Base-by-base conservation (phyloP, 2,797 vertebrate genomes). In the Spinus olivaceus region DNA sequence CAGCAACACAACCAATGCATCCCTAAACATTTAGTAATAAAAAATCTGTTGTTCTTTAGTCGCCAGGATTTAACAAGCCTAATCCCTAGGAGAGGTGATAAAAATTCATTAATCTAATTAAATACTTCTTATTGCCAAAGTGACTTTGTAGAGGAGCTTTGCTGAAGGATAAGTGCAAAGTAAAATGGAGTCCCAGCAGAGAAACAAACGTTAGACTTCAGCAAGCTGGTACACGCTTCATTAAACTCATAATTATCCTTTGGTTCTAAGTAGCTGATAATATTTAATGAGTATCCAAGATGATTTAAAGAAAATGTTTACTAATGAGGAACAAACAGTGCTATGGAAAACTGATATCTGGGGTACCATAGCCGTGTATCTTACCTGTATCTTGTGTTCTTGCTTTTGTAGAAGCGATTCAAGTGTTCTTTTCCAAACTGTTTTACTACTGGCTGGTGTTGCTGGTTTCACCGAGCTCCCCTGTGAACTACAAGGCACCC, bases 61-160 rank as follows among this genome's bases (percentile, higher is more conserved):
- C 98, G 98, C 98, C 97, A 98, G 98, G 96, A 99, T 98, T 98
- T 98, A 99, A 99, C 98, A 98, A 98, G 98, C 97, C 98, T 98
- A 98, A 98, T 98, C 98, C 99, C 98, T 98, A 96, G 82, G 99
- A 99, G 99, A 99, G 98, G 94, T 96, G 98, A 98, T 98, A 98
- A 98, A 99, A 98, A 99, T 99, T 99, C 99, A 99, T 99, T 99
- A 99, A 99, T 99, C 99, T 99, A 99, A 99, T 99, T 99, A 99
- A 99, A 99, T 99, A 99, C 99, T 98, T 99, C 98, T 98, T 98
- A 99, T 99, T 99, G 98, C 98, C 98, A 99, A 99, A 99, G 99
- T 98, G 99, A 99, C 99, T 98, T 98, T 97, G 98, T 98, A 98
- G 98, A 98, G 97, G 98, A 98, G 98, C 98, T 99, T 99, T 98